These are phyloP conservation scores for Cyprinodon brontotheroides DNA, from an alignment of 2,113 vertebrate genomes.

Conservation along the genomic window DNA sequence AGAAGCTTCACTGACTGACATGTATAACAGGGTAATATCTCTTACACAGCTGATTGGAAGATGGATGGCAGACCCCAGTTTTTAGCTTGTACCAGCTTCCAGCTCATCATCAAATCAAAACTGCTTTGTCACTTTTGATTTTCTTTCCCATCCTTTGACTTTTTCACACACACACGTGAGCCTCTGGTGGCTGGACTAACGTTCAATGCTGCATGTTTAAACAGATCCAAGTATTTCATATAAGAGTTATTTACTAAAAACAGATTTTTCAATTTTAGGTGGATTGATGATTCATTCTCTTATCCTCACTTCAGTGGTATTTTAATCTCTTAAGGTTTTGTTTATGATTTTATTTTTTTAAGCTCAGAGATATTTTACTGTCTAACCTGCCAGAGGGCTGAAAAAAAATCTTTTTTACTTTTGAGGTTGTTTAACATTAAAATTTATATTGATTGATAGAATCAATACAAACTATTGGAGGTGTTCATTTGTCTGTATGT, in stretches of 20 bases:
- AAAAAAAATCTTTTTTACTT: slow-evolving; percentile 67
- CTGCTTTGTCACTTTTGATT: slow-evolving; percentile 35
- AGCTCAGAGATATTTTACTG: slow-evolving; percentile 52
- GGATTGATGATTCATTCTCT: slow-evolving; percentile 36
- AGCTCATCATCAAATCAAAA: slow-evolving; percentile 27
- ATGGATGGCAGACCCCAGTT: slow-evolving; percentile 7
- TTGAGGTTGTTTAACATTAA: too few species aligned
- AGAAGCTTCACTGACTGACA: slow-evolving; percentile 10
- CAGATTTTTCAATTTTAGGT: background rate
- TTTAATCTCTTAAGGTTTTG: slow-evolving; percentile 51
- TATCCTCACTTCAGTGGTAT: slow-evolving; percentile 28
- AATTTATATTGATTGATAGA: slow-evolving; percentile 70
- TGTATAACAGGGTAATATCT: slow-evolving; percentile 14
- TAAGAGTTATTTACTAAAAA: slow-evolving; percentile 17
- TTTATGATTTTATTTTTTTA: slow-evolving; percentile 45
- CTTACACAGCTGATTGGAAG: slow-evolving; percentile 32
- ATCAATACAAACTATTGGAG: slow-evolving; percentile 67
- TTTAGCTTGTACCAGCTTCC: background rate
- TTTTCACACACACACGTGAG: background rate
- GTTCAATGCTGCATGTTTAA: slow-evolving; percentile 17
- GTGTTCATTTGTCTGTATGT: slow-evolving; percentile 62
- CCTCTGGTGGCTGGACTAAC: slow-evolving; percentile 3
- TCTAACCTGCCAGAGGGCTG: slow-evolving; percentile 52
- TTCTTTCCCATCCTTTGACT: slow-evolving; percentile 1
- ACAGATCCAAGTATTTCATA: slow-evolving; percentile 26